Conservation (phyloP, 2,888 invertebrate species). For the Hecatera dysodea region DNA sequence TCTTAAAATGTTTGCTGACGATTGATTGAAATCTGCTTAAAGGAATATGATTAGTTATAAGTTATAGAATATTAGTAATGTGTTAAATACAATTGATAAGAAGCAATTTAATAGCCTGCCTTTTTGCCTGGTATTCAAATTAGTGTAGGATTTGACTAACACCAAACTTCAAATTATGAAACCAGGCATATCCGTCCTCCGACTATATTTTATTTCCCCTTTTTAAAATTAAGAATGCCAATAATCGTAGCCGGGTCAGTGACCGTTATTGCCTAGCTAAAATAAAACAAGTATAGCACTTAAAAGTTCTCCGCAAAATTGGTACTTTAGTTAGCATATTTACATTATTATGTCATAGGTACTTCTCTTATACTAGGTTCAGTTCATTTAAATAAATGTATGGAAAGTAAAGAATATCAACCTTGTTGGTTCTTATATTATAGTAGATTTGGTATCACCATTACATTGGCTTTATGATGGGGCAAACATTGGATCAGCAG, state of each 20-base stretch:
- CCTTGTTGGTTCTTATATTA: constrained; percentile 26
- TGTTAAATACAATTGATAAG: constrained; percentile 28
- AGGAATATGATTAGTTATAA: constrained; percentile 29
- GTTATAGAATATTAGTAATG: not conserved
- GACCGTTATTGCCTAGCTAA: not conserved
- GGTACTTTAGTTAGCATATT: not conserved
- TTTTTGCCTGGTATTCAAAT: too few species aligned
- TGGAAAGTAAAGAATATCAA: constrained; percentile 20
- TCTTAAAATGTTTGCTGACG: not conserved
- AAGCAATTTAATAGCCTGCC: too few species aligned
- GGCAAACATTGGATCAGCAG: constrained; percentile 25
- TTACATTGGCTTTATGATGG: constrained; percentile 29
- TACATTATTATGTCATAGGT: not conserved
- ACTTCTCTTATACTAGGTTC: constrained; percentile 15
- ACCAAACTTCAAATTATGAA: too few species aligned
- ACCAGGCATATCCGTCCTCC: too few species aligned
- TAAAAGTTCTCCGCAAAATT: not conserved
- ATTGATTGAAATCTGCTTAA: constrained; percentile 5
- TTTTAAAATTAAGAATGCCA: not conserved
- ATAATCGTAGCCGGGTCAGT: not conserved
- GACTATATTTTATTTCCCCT: too few species aligned
- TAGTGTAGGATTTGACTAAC: too few species aligned
- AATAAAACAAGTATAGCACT: not conserved
- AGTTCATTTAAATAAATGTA: constrained; percentile 22
- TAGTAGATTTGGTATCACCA: constrained; percentile 40